These are phyloP conservation scores for Petrocephalus schoutedeni DNA, from an alignment of 2,797 vertebrate genomes.

Conservation along the genomic window DNA sequence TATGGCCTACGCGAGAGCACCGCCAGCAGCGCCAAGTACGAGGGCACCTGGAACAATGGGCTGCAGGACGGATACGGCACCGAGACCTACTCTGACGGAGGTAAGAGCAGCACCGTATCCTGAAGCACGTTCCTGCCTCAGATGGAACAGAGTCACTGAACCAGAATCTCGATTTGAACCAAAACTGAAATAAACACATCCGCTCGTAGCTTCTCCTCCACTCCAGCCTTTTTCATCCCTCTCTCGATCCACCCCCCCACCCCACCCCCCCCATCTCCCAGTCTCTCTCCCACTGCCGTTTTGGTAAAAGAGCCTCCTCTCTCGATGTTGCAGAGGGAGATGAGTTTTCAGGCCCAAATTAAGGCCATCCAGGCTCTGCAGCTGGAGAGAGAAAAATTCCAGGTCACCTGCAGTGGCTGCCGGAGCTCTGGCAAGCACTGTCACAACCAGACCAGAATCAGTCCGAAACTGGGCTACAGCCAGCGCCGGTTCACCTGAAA, in stretches of 20 bases:
- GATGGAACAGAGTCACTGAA: background rate
- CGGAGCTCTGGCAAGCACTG: background rate
- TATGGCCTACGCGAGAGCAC: constrained; percentile 92
- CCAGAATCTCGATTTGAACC: background rate
- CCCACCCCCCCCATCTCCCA: background rate
- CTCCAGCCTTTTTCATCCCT: background rate
- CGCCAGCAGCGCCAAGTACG: constrained; percentile 88
- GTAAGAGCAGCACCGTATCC: constrained; percentile 57
- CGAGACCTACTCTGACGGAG: constrained; percentile 97
- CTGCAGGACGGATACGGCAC: constrained; percentile 97
- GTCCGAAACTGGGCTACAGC: background rate
- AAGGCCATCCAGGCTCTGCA: constrained; percentile 30
- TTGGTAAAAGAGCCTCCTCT: constrained; percentile 25
- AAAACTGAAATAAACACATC: background rate
- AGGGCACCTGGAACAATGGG: constrained; percentile 97
- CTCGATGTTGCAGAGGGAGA: constrained; percentile 28
- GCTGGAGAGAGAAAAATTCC: constrained; percentile 20
- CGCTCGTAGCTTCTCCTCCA: background rate
- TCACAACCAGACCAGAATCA: constrained; percentile 19
- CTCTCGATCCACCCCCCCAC: background rate
- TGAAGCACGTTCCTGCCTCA: background rate
- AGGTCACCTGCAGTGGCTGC: constrained; percentile 27
- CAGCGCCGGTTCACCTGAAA: background rate
- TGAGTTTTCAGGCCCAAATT: constrained; percentile 34
- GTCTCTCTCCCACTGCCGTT: constrained; percentile 12